Evolutionary conservation across 2,797 vertebrate genomes (phyloP), one percentile per base, ranked within the genome.

Genomic region (Neosilurus mollespiculum): DNA sequence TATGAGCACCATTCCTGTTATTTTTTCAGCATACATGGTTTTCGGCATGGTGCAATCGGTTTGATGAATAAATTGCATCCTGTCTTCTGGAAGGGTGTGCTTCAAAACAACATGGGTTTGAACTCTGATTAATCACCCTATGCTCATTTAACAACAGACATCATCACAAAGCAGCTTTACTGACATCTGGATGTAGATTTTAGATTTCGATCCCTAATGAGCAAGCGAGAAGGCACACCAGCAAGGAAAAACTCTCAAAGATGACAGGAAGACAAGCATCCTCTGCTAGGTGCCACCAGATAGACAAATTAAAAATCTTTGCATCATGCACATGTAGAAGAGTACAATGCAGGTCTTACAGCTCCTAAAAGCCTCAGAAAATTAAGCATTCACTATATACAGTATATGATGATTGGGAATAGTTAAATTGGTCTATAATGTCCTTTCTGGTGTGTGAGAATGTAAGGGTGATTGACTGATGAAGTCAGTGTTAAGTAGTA

Each of bases 61-160:
- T 62, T 64, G 76, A 62, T 62, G 59, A 78, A 64, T 62, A 62
- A 78, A 64, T 78, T 58, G 49, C 22, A 64, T 51, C 59, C 59
- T 24, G 76, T 49, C 22, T 24, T 78, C 76, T 62, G 37, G 49
- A 22, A 15, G 56, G 30, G 30, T 26, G 22, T 78, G 58, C 34
- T 78, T 78, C n/a, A 51, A 78, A 78, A 62, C 76, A 73, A 30
- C 56, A 51, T 49, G 12, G 34, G 24, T 58, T 75, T 75, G 54
- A 75, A 54, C 9, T 6, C 34, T 18, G n/a, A 53, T 26, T 56
- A 59, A 24, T n/a, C 18, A 58, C 14, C 9, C 72, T 58, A 34
- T 30, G 53, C 51, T 58, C 30, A 11, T 75, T 75, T 56, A 58
- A 26, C 15, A 20, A 5, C 12, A 30, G 53, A 34, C 24, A 30